Evolutionary conservation across 1,140 invertebrate species (phyloP), one percentile per base, ranked within the genome.

Genomic region (Diachasma alloeum): DNA sequence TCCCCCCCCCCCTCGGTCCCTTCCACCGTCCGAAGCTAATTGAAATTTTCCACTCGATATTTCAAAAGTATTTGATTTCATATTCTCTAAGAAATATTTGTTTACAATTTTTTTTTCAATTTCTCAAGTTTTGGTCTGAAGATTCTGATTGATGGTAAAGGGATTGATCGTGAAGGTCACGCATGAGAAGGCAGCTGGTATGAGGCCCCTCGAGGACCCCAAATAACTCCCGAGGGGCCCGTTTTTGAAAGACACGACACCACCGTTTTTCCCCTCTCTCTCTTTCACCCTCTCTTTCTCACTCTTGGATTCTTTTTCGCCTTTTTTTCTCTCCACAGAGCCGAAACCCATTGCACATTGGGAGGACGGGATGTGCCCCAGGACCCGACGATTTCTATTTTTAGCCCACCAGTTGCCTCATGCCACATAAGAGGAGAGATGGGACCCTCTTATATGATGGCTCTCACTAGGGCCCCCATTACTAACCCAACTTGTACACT

Each of bases 401-500:
- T 76, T 76, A 76, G 75, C 75, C 48, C 42, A 22, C 13, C 44
- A 48, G 48, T 70, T 31, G 19, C 74, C 68, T 68, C 74, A 26
- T 31, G 39, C 53, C 59, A 63, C 59, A 63, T 63, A 31, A 76
- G 10, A 67, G 22, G 75, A 75, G 76, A 80, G 75, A 53, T 76
- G 79, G 70, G 48, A 24, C 75, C 75, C 83, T 84, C 83, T 83
- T 82, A 59, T 72, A 68, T 42, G 67, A 42, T 48, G 24, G 48
- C n/a, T 24, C 53, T 59, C 56, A n/a, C 26, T 46, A 72, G 37
- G 37, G 53, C 44, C 59, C 39, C 48, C 37, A 68, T 67, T 74
- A 36, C 42, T n/a, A 9, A 31, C 53, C n/a, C 31, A 72, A 15
- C 24, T 56, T 15, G 59, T 63, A 63, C 59, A 31, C 59, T 63